Percentiles rank a stretch among this genome's conserved stretches.
Evolutionary conservation across 2,888 invertebrate species (phyloP).

Genomic region (Caenorhabditis wallacei): DNA sequence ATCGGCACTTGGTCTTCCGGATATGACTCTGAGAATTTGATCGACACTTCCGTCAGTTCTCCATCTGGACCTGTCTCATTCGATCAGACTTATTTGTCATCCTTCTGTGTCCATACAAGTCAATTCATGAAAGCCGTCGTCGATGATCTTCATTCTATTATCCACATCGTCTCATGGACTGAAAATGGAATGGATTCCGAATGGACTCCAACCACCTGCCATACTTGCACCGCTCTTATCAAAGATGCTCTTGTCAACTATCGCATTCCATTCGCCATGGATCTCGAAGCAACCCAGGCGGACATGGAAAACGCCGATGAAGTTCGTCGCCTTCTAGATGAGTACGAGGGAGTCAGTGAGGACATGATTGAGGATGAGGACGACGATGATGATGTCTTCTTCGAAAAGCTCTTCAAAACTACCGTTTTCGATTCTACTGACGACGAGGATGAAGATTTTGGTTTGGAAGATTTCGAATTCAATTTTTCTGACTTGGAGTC

Average conservation of each 20-base stretch:
- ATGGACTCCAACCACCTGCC: neutral
- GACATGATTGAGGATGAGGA: neutral
- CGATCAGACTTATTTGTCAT: neutral
- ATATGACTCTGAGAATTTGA: neutral
- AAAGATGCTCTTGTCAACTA: neutral
- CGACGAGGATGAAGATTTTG: neutral
- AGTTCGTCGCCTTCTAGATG: neutral
- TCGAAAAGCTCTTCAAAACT: neutral
- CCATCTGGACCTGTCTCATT: neutral
- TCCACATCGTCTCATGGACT: neutral
- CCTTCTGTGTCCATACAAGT: neutral
- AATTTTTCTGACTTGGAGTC: too few species aligned
- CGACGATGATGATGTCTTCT: neutral
- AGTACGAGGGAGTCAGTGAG: neutral
- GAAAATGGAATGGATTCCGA: neutral
- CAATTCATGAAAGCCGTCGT: neutral
- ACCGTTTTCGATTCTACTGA: neutral
- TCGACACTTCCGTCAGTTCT: neutral
- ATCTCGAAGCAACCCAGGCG: neutral
- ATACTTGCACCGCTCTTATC: neutral
- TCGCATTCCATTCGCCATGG: neutral
- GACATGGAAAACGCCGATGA: neutral
- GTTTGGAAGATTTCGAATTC: neutral
- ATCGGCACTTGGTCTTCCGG: neutral
- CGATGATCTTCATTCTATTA: neutral